These are phyloP conservation scores for Eulemur albifrons DNA, from an alignment of 2,797 vertebrate genomes.

Conservation along the genomic window DNA sequence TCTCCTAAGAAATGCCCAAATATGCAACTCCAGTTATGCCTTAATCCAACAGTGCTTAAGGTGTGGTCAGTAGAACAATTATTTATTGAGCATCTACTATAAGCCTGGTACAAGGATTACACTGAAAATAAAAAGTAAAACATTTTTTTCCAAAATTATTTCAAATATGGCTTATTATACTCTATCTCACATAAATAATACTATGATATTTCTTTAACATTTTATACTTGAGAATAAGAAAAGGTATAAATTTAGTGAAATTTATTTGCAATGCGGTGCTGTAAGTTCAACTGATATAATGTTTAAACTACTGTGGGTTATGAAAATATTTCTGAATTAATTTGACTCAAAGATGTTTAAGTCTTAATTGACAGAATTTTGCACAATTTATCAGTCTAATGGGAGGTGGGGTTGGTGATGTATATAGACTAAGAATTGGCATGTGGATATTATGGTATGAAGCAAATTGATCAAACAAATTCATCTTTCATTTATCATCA, in stretches of 20 bases:
- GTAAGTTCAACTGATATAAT: not conserved
- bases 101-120: not conserved
- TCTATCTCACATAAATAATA: not conserved
- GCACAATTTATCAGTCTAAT: not conserved
- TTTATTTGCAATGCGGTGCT: not conserved
- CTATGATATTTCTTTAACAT: not conserved
- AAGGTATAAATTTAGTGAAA: not conserved
- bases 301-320: not conserved
- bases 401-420: not conserved
- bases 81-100: not conserved
- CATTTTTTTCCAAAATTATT: not conserved
- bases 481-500: not conserved
- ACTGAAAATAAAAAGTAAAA: not conserved
- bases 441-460: not conserved
- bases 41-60: not conserved
- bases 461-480: not conserved
- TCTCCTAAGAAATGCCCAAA: not conserved
- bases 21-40: not conserved
- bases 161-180: not conserved
- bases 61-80: not conserved
- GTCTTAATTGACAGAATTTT: constrained; percentile 4
- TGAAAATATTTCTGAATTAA: constrained; percentile 38
- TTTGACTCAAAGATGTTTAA: constrained; percentile 27
- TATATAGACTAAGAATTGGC: not conserved
- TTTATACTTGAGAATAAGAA: not conserved